Base-by-base conservation (phyloP, 2,888 invertebrate species). In the Cephonodes hylas region DNA sequence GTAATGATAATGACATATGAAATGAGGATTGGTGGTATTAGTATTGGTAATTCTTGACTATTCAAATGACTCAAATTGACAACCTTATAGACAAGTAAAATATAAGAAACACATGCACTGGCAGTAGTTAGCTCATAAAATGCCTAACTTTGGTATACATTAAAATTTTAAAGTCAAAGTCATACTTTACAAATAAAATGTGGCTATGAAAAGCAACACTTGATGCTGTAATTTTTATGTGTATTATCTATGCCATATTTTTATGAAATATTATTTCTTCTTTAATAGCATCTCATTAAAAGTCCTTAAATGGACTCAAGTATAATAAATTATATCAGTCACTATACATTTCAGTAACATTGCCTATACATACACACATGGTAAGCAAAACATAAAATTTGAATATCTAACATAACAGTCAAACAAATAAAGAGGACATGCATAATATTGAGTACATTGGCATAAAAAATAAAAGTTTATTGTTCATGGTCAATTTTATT, bases 51-150 rank as follows among this genome's bases (percentile, higher is more conserved):
- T 3, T 31, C 5, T 31, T 1, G 10, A 31, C 10, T 31, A 31
- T 31, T 6, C n/a, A n/a, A n/a, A 1, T 38, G 31, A 27, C 53
- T 53, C 53, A 53, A 10, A 8, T 31, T 31, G 27, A 10, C 27
- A 53, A 53, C 31, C 31, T 38, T 38, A 18, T 8, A 4, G 13
- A 59, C 13, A 42, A n/a, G n/a, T n/a, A 0, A 59, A 46, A 60
- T 56, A 48, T 38, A 59, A 64, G 59, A 71, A 70, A 62, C 59
- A 23, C 70, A 69, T 73, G 71, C 73, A 71, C 65, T 68, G 70
- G 68, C 64, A 67, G 63, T 64, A 67, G 57, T 59, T 71, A 71
- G 64, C 65, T 65, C 48, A 64, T 66, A 64, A 67, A 63, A 64
- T 57, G 62, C 58, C 46, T 61, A 10, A 65, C 62, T 62, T 63